Percentiles rank a stretch among this genome's conserved stretches.
phyloP scores from a whole-genome alignment of 2,888 invertebrate species.

The Neria commutata region DNA sequence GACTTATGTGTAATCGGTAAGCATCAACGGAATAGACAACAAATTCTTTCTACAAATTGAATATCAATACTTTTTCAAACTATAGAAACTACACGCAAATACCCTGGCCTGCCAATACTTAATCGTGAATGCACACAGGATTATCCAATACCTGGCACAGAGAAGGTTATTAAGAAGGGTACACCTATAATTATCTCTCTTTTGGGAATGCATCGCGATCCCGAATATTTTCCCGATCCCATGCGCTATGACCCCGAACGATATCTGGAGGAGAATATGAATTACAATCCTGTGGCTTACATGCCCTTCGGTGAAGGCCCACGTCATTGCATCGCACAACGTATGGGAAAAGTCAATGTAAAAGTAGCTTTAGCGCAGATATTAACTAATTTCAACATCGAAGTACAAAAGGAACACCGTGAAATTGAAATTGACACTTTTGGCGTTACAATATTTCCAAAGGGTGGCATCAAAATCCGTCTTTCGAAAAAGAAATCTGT shows the following conservation, averaged over 20 bases:
- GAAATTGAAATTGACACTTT: conserved; percentile 54
- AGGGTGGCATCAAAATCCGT: conserved; percentile 49
- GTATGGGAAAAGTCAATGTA: conserved; percentile 55
- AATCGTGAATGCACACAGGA: conserved; percentile 60
- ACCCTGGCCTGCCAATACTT: conserved; percentile 60
- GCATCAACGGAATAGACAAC: conserved; percentile 9
- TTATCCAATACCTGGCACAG: conserved; percentile 53
- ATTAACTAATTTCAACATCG: conserved; percentile 48
- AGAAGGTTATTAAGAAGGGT: conserved; percentile 53
- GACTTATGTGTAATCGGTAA: conserved; percentile 61
- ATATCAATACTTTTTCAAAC: not conserved
- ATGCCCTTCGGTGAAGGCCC: conserved; percentile 63
- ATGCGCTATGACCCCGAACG: conserved; percentile 62
- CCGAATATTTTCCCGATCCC: conserved; percentile 60
- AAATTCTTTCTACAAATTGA: not conserved
- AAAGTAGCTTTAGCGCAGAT: conserved; percentile 56
- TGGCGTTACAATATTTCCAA: conserved; percentile 46
- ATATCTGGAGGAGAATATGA: conserved; percentile 51
- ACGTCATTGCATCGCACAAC: conserved; percentile 58
- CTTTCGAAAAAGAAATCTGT: conserved; percentile 35
- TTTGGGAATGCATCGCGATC: conserved; percentile 60
- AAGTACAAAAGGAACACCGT: conserved; percentile 32
- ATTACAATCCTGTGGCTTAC: conserved; percentile 51
- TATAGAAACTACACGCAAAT: conserved; percentile 60
- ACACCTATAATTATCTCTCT: conserved; percentile 59